A percentile compares a stretch with the other conserved stretches of the same genome.
These are phyloP conservation scores for Pogonomyrmex barbatus DNA, from an alignment of 1,140 invertebrate species.

Conservation along the genomic window DNA sequence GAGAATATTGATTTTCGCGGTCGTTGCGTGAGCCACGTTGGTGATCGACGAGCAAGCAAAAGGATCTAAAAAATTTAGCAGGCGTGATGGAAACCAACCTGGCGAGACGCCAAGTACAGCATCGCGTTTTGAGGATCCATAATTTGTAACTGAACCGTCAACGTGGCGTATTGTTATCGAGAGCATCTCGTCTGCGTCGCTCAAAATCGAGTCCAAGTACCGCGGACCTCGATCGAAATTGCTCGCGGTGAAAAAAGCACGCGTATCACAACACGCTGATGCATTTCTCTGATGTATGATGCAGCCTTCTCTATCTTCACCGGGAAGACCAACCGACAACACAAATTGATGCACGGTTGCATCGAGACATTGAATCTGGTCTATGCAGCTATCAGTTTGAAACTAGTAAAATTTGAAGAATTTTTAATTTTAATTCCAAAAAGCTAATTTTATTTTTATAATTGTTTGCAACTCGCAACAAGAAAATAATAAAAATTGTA, in stretches of 20 bases:
- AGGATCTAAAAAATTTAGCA: slow-evolving; percentile 48
- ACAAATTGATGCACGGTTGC: not conserved
- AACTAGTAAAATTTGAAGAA: not conserved
- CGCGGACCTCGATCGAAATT: slow-evolving; percentile 5
- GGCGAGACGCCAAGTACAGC: slow-evolving; percentile 46
- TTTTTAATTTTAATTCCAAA: not conserved
- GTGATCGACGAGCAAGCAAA: slow-evolving; percentile 28
- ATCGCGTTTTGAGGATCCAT: slow-evolving; percentile 51
- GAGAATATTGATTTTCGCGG: slow-evolving; percentile 62
- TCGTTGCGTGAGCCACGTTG: slow-evolving; percentile 49
- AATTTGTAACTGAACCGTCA: slow-evolving; percentile 59
- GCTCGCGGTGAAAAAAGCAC: not conserved
- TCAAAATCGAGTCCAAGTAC: slow-evolving; percentile 15
- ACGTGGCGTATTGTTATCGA: slow-evolving; percentile 55
- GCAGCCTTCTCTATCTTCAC: slow-evolving; percentile 12
- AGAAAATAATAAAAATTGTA: not conserved
- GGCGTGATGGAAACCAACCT: slow-evolving; percentile 36
- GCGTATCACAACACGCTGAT: slow-evolving; percentile 13
- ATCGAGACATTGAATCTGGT: not conserved
- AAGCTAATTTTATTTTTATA: not conserved
- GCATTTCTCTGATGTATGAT: slow-evolving; percentile 10
- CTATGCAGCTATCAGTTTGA: not conserved
- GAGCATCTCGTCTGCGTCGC: not conserved
- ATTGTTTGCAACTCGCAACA: not conserved
- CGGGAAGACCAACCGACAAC: too few species aligned